Evolutionary conservation across 2,888 invertebrate genomes (phyloP), one percentile per base, ranked within the genome.

Genomic region (Megastigmus dorsalis): DNA sequence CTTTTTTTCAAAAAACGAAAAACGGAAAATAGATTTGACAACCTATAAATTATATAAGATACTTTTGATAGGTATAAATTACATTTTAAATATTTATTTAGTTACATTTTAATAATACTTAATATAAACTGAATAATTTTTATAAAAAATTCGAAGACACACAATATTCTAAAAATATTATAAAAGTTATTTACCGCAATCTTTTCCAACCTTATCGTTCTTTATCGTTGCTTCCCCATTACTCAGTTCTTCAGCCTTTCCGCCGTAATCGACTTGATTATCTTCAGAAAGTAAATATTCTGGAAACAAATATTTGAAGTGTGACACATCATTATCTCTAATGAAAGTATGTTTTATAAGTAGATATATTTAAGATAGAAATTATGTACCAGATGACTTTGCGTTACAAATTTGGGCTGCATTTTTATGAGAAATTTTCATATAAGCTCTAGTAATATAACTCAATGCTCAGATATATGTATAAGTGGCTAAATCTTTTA

Each of bases 241-340:
- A 36, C 20, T 70, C 3, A 70, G 3, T n/a, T 70, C 74, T 13
- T 74, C 60, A 28, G 45, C 4, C 5, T 69, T 74, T 59, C 3
- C 45, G 15, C 54, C 52, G 2, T 1, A 1, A 38, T 69, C 50
- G 1, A 33, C 26, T 23, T 57, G 41, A 57, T 26, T 38, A 30
- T 62, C 38, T 54, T 63, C 74, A 68, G 62, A 33, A 66, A 73
- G 48, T 10, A 20, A 54, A 38, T 38, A 52, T 28, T n/a, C n/a
- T n/a, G 0, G 23, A 43, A 45, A 13, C 5, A 55, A 41, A 55
- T 18, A 0, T 30, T 3, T 67, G 15, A 66, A 28, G n/a, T n/a
- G n/a, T n/a, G n/a, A 26, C 5, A 23, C 23, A 41, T 36, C 18
- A 43, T 43, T 43, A 20, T 1, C 4, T 1, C 43, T 10, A 18